phyloP scores from a whole-genome alignment of 2,888 invertebrate genomes.

The Agriopis leucophaearia region DNA sequence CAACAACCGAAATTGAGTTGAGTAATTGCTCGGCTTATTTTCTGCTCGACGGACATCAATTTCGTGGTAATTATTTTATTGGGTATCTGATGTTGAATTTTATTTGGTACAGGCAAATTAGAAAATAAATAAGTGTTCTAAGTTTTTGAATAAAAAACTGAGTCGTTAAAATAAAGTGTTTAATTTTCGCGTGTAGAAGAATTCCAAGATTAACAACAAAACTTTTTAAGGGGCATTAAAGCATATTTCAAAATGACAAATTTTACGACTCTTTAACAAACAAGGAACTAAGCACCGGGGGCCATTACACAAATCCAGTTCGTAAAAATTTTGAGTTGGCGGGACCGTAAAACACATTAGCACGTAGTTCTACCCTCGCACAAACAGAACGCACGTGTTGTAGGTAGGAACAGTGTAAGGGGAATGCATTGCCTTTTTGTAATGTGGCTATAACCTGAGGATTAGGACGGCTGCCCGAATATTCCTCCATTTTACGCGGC shows the following conservation, averaged over 20 bases:
- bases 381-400: constrained; percentile 42
- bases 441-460: constrained; percentile 77
- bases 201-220: constrained; percentile 8
- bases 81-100: constrained; percentile 12
- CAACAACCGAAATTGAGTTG: constrained; percentile 37
- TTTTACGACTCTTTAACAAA: constrained; percentile 36
- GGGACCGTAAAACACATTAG: constrained; percentile 80
- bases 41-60: constrained; percentile 29
- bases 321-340: constrained; percentile 64
- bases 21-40: constrained; percentile 35
- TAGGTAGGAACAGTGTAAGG: constrained; percentile 60
- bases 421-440: constrained; percentile 83
- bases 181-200: background rate
- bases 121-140: background rate
- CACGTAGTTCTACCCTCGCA: constrained; percentile 72
- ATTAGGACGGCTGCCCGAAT: constrained; percentile 63
- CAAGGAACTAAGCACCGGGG: constrained; percentile 53
- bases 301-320: constrained; percentile 58
- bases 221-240: constrained; percentile 16
- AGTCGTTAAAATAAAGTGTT: background rate
- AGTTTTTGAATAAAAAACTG: background rate
- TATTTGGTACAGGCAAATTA: background rate
- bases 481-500: constrained; percentile 63
- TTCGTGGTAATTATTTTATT: constrained; percentile 36
- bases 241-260: constrained; percentile 27